Conservation (phyloP, 2,797 vertebrate species). For the Cirrhinus mrigala region DNA sequence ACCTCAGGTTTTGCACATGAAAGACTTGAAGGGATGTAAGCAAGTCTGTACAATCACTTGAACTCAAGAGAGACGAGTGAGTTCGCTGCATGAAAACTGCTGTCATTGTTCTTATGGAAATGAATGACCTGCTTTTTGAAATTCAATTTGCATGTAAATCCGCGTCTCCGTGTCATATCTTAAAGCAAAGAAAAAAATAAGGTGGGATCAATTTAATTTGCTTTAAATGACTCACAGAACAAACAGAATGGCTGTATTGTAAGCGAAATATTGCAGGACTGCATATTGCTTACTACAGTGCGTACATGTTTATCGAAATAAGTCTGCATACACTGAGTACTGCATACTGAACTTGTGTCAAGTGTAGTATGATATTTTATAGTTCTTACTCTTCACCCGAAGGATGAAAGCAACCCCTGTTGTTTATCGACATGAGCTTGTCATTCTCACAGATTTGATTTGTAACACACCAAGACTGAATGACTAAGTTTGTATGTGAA, state of each 20-base stretch:
- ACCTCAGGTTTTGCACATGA: conserved; percentile 36
- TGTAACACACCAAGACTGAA: conserved; percentile 15
- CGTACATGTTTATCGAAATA: background rate
- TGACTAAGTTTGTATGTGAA: conserved; percentile 25
- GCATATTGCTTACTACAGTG: background rate
- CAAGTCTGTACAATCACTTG: conserved; percentile 33
- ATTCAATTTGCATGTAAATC: conserved; percentile 50
- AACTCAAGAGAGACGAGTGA: conserved; percentile 52
- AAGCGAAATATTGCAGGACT: background rate
- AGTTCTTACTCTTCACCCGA: background rate
- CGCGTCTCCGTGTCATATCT: background rate
- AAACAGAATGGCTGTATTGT: background rate
- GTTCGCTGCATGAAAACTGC: conserved; percentile 38
- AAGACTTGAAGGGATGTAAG: conserved; percentile 43
- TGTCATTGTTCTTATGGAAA: conserved; percentile 54
- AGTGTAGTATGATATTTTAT: background rate
- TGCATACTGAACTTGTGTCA: background rate
- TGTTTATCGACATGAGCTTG: background rate
- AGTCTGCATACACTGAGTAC: background rate
- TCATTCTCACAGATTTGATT: conserved; percentile 4
- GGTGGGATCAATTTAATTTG: background rate
- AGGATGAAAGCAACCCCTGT: background rate
- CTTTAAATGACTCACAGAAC: background rate
- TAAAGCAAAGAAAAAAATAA: conserved; percentile 1
- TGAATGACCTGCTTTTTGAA: conserved; percentile 46